Evolutionary conservation across 2,113 vertebrate genomes (phyloP), one percentile per base, ranked within the genome.

Genomic region (Stictonetta naevosa): DNA sequence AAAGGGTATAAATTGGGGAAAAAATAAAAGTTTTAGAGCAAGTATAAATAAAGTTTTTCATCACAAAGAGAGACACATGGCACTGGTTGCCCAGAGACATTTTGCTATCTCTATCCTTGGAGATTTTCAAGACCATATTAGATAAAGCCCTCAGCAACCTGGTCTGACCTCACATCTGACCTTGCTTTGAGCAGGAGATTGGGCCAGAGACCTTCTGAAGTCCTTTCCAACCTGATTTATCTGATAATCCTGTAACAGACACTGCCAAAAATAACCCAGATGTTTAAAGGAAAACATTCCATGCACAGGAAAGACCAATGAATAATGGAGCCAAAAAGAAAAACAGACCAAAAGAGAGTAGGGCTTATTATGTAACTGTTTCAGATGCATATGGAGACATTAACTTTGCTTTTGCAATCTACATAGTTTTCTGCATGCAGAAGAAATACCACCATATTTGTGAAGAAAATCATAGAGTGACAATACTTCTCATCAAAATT

Each of bases 241-340:
- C 33, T 29, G 66, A 26, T 29, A 40, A 83, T 82, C 29, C 40
- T 22, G 20, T n/a, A 40, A 64, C 34, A 10, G 44, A 11, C 34
- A 52, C 26, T 85, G 31, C 28, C 76, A 69, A 77, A 96, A 83
- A 69, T 33, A 80, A 38, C 26, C 16, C 33, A 48, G 48, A 63
- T 50, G 85, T 71, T 71, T 79, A 68, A 4, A 83, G 88, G 44
- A 93, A 79, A 91, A 63, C 18, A 76, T 76, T 76, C 33, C 23
- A n/a, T 58, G 23, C 40, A 44, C 33, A 88, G 59, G 59, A 80
- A 95, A 88, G n/a, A 83, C 44, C 53, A 62, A 62, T 80, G 26
- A 90, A 78, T 75, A 81, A 87, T 34, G 85, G 50, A 74, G 53
- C 62, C 50, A 80, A 87, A 83, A 16, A 85, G 46, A 77, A 69